Conservation (phyloP, 92 coral and sea anemone genomes). For the Pocillopora meandrina region DNA sequence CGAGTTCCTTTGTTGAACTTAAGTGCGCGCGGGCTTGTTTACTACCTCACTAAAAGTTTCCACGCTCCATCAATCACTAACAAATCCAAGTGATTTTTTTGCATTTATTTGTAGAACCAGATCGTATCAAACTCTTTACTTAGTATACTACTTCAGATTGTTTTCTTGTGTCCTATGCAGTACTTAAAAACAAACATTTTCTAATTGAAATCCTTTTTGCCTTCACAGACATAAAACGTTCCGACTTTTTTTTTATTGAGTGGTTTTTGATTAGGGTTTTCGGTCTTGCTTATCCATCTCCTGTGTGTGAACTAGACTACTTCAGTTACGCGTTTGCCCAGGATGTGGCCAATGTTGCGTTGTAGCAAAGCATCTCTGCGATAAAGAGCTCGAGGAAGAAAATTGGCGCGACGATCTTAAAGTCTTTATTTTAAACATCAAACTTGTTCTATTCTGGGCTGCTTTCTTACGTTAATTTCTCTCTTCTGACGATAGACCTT, state of each 20-base stretch:
- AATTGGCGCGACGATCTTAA: background rate
- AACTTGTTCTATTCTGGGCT: background rate
- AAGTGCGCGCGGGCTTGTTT: background rate
- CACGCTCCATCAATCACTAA: background rate
- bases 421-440: background rate
- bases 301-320: slow-evolving; percentile 1
- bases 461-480: background rate
- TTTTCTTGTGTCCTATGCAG: background rate
- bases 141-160: background rate
- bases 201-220: slow-evolving; percentile 7
- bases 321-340: background rate
- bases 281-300: background rate
- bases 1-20: background rate
- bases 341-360: background rate
- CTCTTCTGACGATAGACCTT: background rate
- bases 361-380: background rate
- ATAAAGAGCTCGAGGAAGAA: background rate
- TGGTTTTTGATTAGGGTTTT: background rate
- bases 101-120: slow-evolving; percentile 3
- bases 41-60: background rate
- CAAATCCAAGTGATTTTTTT: background rate
- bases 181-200: slow-evolving; percentile 7
- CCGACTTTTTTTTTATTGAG: background rate
- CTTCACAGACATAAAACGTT: background rate
- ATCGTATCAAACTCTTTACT: slow-evolving; percentile 14